Evolutionary conservation across 2,113 vertebrate genomes (phyloP), one percentile per base, ranked within the genome.

Genomic region (Oxygymnocypris stewartii): DNA sequence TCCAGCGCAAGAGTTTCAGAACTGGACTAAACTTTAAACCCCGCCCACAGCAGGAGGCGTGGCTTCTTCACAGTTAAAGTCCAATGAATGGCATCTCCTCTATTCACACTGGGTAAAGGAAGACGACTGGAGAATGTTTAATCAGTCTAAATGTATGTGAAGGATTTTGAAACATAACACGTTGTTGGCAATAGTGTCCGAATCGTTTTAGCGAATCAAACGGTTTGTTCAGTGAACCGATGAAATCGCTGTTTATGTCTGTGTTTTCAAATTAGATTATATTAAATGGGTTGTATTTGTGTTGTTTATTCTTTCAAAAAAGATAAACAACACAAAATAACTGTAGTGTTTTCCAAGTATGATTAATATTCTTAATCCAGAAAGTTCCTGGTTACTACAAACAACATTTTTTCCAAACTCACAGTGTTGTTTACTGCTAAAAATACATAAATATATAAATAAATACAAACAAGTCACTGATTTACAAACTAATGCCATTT

Each of bases 21-120:
- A 9, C 47, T 67, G 37, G 91, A 42, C 44, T 4, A 92, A 94
- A 95, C 94, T 95, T 95, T 95, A 93, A 94, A 93, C 94, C 93
- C 92, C 90, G 93, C 92, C 89, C 89, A 79, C 81, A 5, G 65
- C 90, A 86, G 88, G 91, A 87, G 89, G 90, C 20, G 74, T 79
- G 57, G 78, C 78, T n/a, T 61, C 54, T 1, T 0, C 57, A 1
- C 51, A 78, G 67, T 86, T 84, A 77, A 69, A 63, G 75, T 73
- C 75, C 51, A 88, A 84, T 76, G 69, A 84, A 82, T 87, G 79
- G 85, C 86, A 80, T 88, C 71, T 85, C 88, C 28, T 74, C 35
- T 84, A 75, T 81, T 88, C 78, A 84, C 87, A 37, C 67, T n/a
- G 81, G 65, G 76, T 54, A 4, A 42, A 40, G 9, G 67, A 73